These are phyloP conservation scores for Clarias platycephalus DNA, from an alignment of 2,797 vertebrate genomes.

Conservation along the genomic window DNA sequence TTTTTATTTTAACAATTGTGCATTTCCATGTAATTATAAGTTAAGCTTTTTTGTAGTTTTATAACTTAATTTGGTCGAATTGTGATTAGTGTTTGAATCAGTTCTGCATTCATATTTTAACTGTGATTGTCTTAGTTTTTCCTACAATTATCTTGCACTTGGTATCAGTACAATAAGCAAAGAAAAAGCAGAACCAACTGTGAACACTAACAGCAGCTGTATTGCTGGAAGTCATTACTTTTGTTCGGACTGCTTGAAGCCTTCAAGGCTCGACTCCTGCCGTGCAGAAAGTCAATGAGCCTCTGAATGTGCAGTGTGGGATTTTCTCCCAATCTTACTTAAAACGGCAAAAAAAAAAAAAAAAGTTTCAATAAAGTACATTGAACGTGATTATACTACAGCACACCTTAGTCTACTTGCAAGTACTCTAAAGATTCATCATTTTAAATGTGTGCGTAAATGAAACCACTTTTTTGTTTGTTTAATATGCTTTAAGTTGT, in stretches of 20 bases:
- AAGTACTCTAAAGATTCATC: neutral
- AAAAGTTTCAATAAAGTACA: neutral
- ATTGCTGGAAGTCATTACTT: neutral
- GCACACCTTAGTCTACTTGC: neutral
- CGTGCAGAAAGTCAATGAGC: neutral
- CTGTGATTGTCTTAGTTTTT: neutral
- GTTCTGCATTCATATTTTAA: neutral
- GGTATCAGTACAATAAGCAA: neutral
- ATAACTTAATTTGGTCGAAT: neutral
- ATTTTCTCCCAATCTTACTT: neutral
- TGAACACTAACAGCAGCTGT: conserved; percentile 8
- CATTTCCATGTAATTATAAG: neutral
- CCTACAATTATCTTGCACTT: neutral
- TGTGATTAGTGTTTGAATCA: neutral
- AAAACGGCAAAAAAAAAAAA: neutral
- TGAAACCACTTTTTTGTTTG: neutral
- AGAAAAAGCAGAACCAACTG: neutral
- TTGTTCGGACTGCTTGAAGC: neutral
- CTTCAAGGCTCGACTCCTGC: neutral
- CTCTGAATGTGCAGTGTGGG: neutral
- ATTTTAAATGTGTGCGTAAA: neutral
- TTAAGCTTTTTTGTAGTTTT: neutral
- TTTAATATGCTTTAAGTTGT: neutral
- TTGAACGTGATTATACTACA: neutral
- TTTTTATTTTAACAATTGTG: neutral